Evolutionary conservation across 2,113 vertebrate genomes (phyloP), one percentile per base, ranked within the genome.

Genomic region (Corydoras maculifer): DNA sequence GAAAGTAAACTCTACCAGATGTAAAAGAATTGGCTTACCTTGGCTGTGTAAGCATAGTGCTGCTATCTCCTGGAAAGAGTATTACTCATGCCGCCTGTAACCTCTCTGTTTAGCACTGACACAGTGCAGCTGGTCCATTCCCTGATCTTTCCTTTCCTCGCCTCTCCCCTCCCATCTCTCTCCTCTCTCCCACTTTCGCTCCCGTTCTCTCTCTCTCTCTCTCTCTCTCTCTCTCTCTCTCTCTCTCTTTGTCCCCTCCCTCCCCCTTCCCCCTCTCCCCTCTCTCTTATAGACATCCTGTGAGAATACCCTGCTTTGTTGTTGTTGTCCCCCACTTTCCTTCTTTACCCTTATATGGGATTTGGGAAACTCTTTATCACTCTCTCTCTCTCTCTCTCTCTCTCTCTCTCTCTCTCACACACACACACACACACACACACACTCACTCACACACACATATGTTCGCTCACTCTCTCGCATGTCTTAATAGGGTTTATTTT

Each of bases 271-370:
- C 78, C 68, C 78, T 54, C 65, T 62, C 69, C 72, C 68, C 72
- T 31, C 81, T 73, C 77, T 32, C 71, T 75, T 32, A 25, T 81
- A 83, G 80, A 82, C 85, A 87, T 89, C 88, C 87, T 89, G 87
- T 87, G 84, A 86, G 81, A 89, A 88, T 84, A 88, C 87, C 87
- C 88, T 86, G 83, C 81, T 75, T 74, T 72, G 67, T 61, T 80
- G 76, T 75, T 75, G 63, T 78, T 43, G 35, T 43, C 35, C 35
- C 35, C 35, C 35, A 43, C 35, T 43, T 43, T 43, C 35, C 35
- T 43, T 43, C 35, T 43, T 43, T 43, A 43, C 35, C 35, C 35
- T 43, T 43, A 43, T 8, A 43, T 43, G 35, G 35, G 35, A 43
- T 43, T 43, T 4, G 35, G 35, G 35, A 43, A 43, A 8, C 35